Conservation (phyloP, 2,113 vertebrate genomes). For the Tachuris rubrigastra region DNA sequence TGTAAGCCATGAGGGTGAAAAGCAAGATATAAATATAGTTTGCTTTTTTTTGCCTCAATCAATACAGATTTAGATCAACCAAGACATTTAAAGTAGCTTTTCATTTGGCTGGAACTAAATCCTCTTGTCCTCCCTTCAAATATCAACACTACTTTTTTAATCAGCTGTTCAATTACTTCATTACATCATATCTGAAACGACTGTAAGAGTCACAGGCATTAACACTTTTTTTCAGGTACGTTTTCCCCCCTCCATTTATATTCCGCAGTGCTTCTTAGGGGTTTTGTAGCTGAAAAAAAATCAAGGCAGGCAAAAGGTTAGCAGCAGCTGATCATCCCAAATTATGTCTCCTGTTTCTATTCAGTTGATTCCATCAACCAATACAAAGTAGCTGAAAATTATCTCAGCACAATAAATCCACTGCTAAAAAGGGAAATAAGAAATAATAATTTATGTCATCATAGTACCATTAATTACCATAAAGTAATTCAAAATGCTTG, state of each 20-base stretch:
- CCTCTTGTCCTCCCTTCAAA: background rate
- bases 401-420: background rate
- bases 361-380: background rate
- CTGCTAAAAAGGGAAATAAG: background rate
- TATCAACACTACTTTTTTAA: background rate
- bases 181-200: background rate
- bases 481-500: background rate
- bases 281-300: background rate
- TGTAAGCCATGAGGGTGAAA: background rate
- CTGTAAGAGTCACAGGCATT: background rate
- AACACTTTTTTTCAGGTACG: background rate
- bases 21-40: background rate
- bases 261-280: background rate
- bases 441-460: background rate
- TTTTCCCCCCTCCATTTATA: rapidly evolving
- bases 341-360: background rate
- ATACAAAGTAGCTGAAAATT: background rate
- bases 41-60: background rate
- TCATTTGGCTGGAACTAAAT: background rate
- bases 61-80: background rate
- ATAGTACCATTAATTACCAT: background rate
- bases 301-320: background rate
- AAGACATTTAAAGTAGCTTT: background rate
- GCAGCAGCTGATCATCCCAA: background rate
- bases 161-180: background rate